Evolutionary conservation across 2,113 vertebrate species (phyloP).

Genomic region (Beaufortia kweichowensis): DNA sequence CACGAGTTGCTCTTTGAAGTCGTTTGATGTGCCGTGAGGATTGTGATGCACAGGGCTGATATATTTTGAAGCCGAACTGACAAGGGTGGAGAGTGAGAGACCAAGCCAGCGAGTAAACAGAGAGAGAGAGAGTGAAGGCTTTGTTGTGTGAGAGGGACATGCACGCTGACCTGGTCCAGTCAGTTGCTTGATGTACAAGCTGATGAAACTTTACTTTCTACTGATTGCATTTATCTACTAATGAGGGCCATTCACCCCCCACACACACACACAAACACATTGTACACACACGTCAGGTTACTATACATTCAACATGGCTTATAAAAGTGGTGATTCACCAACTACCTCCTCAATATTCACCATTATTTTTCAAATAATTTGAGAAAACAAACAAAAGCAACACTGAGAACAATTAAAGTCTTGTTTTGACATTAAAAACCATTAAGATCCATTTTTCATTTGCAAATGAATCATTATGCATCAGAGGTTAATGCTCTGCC

Average conservation of each 20-base stretch:
- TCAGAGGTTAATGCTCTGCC: neutral
- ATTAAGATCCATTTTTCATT: too few species aligned
- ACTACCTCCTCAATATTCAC: too few species aligned
- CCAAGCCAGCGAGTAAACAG: neutral
- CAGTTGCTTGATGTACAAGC: slow-evolving; percentile 34
- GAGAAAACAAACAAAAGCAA: too few species aligned
- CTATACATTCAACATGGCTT: neutral
- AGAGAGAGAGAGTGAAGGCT: slow-evolving; percentile 41
- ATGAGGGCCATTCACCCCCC: slow-evolving; percentile 46
- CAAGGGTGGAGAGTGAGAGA: neutral
- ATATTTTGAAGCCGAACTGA: slow-evolving; percentile 28
- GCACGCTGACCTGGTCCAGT: slow-evolving; percentile 38
- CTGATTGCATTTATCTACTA: slow-evolving; percentile 51
- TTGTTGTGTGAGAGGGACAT: slow-evolving; percentile 32
- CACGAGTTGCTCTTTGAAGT: slow-evolving; percentile 50
- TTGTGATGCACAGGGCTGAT: slow-evolving; percentile 31
- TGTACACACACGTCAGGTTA: slow-evolving; percentile 40
- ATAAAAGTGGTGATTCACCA: too few species aligned
- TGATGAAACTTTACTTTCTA: slow-evolving; percentile 47
- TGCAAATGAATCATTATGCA: too few species aligned
- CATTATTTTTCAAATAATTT: too few species aligned
- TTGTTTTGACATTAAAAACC: too few species aligned
- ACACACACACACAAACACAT: slow-evolving; percentile 21
- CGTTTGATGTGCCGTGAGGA: slow-evolving; percentile 53
- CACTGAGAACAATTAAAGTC: too few species aligned